Conservation (phyloP, 2,888 invertebrate genomes). For the Cerastis leucographa region DNA sequence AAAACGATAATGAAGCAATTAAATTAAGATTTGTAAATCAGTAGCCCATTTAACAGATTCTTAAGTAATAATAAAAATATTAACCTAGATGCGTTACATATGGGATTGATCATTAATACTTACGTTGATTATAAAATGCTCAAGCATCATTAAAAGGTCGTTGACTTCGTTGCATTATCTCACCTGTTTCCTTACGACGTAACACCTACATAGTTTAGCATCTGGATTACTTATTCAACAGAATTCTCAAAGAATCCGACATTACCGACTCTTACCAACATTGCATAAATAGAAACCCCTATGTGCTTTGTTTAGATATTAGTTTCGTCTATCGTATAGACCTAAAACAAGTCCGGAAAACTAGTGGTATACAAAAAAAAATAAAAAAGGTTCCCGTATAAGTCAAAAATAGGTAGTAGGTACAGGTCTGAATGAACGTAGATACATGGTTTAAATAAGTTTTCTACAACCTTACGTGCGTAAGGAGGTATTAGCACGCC, state of each 20-base stretch:
- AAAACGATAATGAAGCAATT: slow-evolving; percentile 18
- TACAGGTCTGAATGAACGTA: neutral
- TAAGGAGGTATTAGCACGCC: neutral
- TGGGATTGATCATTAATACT: slow-evolving; percentile 24
- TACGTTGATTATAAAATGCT: slow-evolving; percentile 27
- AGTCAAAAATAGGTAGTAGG: neutral
- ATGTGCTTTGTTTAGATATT: neutral
- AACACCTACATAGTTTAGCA: slow-evolving; percentile 42
- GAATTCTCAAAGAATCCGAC: slow-evolving; percentile 34
- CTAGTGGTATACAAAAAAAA: neutral
- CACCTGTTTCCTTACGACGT: slow-evolving; percentile 42
- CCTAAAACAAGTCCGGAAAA: neutral
- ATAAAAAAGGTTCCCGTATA: neutral
- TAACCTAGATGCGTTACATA: slow-evolving; percentile 2
- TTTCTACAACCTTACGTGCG: neutral
- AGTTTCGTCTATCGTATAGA: neutral
- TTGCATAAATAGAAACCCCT: slow-evolving; percentile 14
- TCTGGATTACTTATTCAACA: slow-evolving; percentile 46
- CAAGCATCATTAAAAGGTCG: slow-evolving; percentile 34
- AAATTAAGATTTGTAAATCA: neutral
- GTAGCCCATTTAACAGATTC: neutral
- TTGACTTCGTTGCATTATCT: slow-evolving; percentile 35
- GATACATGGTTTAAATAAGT: neutral
- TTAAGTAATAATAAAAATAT: slow-evolving; percentile 21
- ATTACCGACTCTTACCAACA: slow-evolving; percentile 20